Base-by-base conservation (phyloP, 1,140 invertebrate genomes). In the Papilio polyxenes region DNA sequence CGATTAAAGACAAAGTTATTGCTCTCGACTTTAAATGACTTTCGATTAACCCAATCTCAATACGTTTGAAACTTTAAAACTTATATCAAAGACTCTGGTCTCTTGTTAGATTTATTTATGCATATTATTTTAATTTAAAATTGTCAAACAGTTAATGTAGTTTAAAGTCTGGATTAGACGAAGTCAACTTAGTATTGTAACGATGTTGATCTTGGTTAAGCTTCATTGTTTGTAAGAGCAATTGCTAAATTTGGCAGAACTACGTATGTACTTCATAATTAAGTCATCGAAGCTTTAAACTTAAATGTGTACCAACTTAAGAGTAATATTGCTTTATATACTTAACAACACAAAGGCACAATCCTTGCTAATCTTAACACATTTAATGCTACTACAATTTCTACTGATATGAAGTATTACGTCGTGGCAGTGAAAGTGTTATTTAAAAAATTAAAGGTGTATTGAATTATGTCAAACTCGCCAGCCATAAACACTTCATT, bases 1-100 rank as follows among this genome's bases (percentile, higher is more conserved):
- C 44, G 23, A 77, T 77, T 77, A 76, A 51, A 76, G 44, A 44
- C n/a, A 76, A 76, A 76, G 20, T 72, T 72, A 72, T 72, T 72
- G 65, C 31, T 72, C 65, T 72, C 23, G 13, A 72, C 11, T 72
- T 72, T 72, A 37, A 40, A 72, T 23, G 31, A 72, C 31, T 31
- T 37, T 65, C 23, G 65, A 72, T 72, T 72, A 72, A 31, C 31
- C 31, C 31, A 72, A 37, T 7, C 65, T 65, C 23, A 31, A 65
- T 65, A 20, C 1, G 56, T 20, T 59, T 59, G 4, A 1, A 20
- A 59, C 6, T 59, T 59, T 59, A 59, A 59, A 20, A 56, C 17
- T 5, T 56, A 51, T 51, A 11, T 51, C 7, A 59, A 59, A 59
- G 17, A 59, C n/a, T 8, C 7, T 56, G 3, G 7, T 2, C 23